Conservation (phyloP, 2,797 vertebrate genomes). For the Darevskia mixta region DNA sequence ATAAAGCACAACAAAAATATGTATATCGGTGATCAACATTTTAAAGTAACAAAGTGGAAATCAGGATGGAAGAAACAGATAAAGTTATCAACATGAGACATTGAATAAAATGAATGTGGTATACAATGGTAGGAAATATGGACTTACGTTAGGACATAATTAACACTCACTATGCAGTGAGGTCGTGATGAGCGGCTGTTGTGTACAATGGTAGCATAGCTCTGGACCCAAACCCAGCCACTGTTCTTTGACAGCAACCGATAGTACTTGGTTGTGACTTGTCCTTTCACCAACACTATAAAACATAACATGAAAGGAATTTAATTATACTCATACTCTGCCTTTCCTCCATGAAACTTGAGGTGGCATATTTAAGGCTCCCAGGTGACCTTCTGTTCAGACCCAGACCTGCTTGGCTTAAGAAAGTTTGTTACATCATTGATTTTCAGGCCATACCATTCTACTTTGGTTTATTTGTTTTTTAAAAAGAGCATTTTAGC, state of each 20-base stretch:
- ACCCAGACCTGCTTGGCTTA: neutral
- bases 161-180: constrained; percentile 89
- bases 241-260: constrained; percentile 83
- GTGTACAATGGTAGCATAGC: constrained; percentile 85
- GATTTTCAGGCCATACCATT: neutral
- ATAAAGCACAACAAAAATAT: neutral
- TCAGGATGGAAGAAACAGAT: neutral
- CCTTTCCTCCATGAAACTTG: neutral
- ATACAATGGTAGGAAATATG: constrained; percentile 69
- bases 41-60: constrained; percentile 9
- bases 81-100: neutral
- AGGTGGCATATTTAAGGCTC: neutral
- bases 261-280: constrained; percentile 88
- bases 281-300: constrained; percentile 94
- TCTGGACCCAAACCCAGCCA: constrained; percentile 88
- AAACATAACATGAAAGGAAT: constrained; percentile 38
- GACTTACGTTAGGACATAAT: constrained; percentile 89
- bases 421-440: neutral
- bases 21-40: constrained; percentile 2
- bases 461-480: neutral
- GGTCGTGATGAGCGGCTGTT: constrained; percentile 87
- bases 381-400: neutral
- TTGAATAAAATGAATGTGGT: no score
- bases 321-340: constrained; percentile 10
- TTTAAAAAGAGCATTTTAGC: neutral